Evolutionary conservation across 2,888 invertebrate species (phyloP), one percentile per base, ranked within the genome.

Genomic region (Cybosia mesomella): DNA sequence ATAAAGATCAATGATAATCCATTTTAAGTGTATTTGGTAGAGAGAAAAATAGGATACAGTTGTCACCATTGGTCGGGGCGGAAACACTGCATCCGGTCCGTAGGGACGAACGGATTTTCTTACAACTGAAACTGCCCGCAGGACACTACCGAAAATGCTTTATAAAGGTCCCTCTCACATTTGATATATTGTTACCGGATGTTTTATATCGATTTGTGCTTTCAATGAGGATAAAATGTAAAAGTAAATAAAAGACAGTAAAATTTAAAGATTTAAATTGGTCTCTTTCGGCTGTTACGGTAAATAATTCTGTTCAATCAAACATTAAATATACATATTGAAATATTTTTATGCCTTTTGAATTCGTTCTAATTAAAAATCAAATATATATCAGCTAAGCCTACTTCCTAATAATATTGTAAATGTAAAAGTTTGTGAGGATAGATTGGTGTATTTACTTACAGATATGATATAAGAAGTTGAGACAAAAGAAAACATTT

Each of bases 101-200:
- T 66, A 67, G 81, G 80, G 80, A 78, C 74, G 71, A 74, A 82
- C 83, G 87, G 87, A 84, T 85, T 87, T 85, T 86, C 88, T 87
- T 85, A 85, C 85, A 85, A 82, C 84, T 81, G 85, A 83, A 79
- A 85, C 86, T 72, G 82, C 88, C 91, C 89, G 84, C 87, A 87
- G 89, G 88, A 88, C 86, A 88, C 82, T 80, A 75, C 83, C 85
- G 83, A 84, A 89, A 90, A 91, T 88, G 89, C 87, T 88, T 88
- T 87, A 87, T 85, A 89, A 84, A 87, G 84, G 84, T 83, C 80
- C 81, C 78, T 83, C 84, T 83, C 80, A 80, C 84, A 84, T 85
- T 82, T 89, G 89, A 91, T 89, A 88, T 88, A 89, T 90, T 88
- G 88, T 85, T 85, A 82, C 85, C 87, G 88, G 89, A 89, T 87